A percentile compares a stretch with the other conserved stretches of the same genome.
Conservation (phyloP, 2,113 vertebrate species). For the Megatriorchis doriae region DNA sequence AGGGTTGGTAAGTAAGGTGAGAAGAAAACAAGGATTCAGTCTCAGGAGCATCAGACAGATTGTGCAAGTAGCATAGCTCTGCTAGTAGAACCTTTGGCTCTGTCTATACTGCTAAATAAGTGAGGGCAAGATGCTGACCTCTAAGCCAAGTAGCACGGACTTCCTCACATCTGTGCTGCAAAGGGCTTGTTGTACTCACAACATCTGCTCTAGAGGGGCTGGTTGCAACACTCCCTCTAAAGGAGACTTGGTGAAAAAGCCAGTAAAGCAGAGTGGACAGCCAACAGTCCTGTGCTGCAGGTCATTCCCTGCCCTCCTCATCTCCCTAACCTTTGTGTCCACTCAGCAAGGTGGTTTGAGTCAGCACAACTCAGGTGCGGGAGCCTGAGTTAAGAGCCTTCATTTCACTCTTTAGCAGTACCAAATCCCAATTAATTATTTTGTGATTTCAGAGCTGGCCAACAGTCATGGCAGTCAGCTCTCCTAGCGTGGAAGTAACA, state of each 20-base stretch:
- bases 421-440: background rate
- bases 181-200: background rate
- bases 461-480: background rate
- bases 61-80: background rate
- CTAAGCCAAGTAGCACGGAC: background rate
- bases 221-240: background rate
- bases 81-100: background rate
- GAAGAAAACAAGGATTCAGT: background rate
- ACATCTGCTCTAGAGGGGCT: background rate
- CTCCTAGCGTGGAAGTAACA: background rate
- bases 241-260: background rate
- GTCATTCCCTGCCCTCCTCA: background rate
- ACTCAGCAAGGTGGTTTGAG: background rate
- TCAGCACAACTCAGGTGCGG: background rate
- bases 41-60: background rate
- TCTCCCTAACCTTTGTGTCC: background rate
- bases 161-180: background rate
- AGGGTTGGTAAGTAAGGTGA: background rate
- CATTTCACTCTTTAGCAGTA: background rate
- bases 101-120: background rate
- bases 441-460: background rate
- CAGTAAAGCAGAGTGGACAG: background rate
- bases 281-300: background rate
- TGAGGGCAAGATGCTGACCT: background rate
- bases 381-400: background rate